Evolutionary conservation across 2,797 vertebrate genomes (phyloP).

Genomic region (Hapalemur alaotrensis): DNA sequence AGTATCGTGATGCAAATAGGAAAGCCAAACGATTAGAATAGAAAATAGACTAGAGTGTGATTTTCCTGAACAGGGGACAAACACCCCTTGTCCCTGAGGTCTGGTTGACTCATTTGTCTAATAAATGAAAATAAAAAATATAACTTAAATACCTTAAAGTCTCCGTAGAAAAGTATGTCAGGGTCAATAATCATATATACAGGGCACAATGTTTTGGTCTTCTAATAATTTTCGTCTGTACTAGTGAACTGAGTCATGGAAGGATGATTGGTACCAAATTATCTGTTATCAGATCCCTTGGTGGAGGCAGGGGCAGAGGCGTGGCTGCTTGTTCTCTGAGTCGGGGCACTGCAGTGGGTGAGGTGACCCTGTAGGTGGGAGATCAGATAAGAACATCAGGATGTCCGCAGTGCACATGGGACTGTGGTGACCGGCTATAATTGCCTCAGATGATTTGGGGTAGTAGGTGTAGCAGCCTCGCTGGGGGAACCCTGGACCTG

Average conservation of each 20-base stretch:
- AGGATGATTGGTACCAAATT: background rate
- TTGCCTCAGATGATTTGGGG: background rate
- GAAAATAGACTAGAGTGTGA: background rate
- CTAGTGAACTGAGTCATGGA: background rate
- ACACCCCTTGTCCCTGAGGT: background rate
- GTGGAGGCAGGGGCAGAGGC: accelerated
- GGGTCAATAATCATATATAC: background rate
- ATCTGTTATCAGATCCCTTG: background rate
- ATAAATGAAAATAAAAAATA: background rate
- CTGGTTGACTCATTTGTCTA: background rate
- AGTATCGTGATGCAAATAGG: background rate
- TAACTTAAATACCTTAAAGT: background rate
- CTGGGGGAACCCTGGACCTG: background rate
- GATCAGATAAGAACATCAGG: background rate
- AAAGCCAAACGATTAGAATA: background rate
- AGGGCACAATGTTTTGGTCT: background rate
- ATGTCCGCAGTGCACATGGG: background rate
- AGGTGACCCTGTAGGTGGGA: background rate
- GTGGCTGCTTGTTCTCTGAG: background rate
- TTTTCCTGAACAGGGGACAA: background rate
- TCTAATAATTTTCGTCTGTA: background rate
- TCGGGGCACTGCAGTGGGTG: background rate
- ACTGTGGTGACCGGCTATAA: background rate
- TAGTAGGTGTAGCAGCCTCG: background rate
- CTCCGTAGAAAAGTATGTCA: background rate